Evolutionary conservation across 2,888 invertebrate genomes (phyloP).

Genomic region (Ellobium chinense): DNA sequence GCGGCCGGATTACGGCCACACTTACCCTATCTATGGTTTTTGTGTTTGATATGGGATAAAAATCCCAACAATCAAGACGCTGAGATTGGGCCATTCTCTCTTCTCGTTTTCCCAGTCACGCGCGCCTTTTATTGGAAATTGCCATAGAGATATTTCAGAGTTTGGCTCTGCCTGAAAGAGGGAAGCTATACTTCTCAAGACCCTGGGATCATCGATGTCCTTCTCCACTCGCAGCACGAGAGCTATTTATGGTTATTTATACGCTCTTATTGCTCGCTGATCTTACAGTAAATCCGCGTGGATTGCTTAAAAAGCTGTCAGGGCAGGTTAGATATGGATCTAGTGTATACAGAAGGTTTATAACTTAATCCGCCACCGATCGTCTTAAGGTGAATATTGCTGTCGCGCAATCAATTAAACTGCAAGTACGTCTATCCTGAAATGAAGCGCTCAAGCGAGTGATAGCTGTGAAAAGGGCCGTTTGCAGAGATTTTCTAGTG

Average conservation of each 20-base stretch:
- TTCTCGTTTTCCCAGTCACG: constrained; percentile 11
- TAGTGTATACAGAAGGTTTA: constrained; percentile 2
- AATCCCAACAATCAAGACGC: constrained; percentile 10
- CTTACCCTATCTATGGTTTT: constrained; percentile 33
- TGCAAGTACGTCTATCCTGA: background rate
- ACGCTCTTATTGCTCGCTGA: constrained; percentile 6
- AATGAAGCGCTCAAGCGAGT: background rate
- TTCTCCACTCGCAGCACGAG: background rate
- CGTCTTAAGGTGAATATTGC: background rate
- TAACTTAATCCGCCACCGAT: background rate
- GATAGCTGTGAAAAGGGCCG: background rate
- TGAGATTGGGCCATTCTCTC: constrained; percentile 31
- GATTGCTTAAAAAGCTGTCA: constrained; percentile 20
- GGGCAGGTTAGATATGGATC: background rate
- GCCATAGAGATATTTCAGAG: constrained; percentile 1
- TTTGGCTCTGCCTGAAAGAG: background rate
- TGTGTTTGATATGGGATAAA: constrained; percentile 26
- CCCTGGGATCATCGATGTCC: constrained; percentile 1
- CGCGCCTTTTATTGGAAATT: constrained; percentile 32
- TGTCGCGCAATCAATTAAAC: background rate
- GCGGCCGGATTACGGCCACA: constrained; percentile 1
- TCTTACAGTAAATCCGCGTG: background rate
- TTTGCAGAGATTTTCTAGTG: background rate
- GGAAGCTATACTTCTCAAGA: background rate
- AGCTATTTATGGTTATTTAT: background rate